Evolutionary conservation across 2,888 invertebrate species (phyloP).

Genomic region (Cantharis nigra): DNA sequence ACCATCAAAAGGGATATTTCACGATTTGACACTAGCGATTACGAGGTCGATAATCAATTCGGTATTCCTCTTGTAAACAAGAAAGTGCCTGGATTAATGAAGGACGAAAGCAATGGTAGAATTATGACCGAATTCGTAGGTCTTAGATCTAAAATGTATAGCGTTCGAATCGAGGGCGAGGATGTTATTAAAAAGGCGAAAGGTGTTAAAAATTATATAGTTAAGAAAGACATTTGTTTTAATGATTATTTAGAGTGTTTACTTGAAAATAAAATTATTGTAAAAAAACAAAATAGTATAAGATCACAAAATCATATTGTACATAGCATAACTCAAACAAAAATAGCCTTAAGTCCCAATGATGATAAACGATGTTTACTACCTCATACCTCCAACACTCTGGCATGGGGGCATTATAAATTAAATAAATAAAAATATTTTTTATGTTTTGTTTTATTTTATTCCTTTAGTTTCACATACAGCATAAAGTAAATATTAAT

Average conservation of each 20-base stretch:
- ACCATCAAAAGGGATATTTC: slow-evolving; percentile 22
- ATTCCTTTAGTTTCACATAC: no score
- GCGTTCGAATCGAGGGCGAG: slow-evolving; percentile 28
- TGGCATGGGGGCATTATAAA: slow-evolving; percentile 17
- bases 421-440: no score
- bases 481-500: no score
- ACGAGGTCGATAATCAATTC: slow-evolving; percentile 32
- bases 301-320: slow-evolving; percentile 12
- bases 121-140: slow-evolving; percentile 41
- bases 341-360: slow-evolving; percentile 7
- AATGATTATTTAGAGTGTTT: slow-evolving; percentile 13
- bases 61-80: slow-evolving; percentile 35
- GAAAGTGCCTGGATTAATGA: slow-evolving; percentile 41
- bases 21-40: slow-evolving; percentile 37
- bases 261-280: not conserved
- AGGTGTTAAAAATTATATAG: slow-evolving; percentile 1
- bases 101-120: slow-evolving; percentile 40
- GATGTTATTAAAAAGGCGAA: no score
- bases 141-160: slow-evolving; percentile 37
- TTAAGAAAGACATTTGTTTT: slow-evolving; percentile 8
- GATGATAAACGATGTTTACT: slow-evolving; percentile 26
- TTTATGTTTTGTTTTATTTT: no score
- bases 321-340: slow-evolving; percentile 13
- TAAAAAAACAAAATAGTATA: not conserved
- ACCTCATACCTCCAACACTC: not conserved